Conservation (phyloP, 2,888 invertebrate species). For the Eupelmus urozonus region DNA sequence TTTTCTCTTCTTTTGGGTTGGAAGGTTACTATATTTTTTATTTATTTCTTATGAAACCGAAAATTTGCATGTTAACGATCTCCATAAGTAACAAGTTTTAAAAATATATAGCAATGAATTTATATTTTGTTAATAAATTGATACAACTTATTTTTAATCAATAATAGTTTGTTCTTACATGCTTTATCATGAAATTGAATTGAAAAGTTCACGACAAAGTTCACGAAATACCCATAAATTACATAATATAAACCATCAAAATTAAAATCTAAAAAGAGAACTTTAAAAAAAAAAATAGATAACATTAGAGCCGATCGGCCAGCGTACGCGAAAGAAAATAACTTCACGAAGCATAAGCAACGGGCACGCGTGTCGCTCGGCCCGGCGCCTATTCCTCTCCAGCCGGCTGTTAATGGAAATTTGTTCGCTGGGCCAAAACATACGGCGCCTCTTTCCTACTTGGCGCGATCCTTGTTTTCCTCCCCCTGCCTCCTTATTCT, state of each 20-base stretch:
- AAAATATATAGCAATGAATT: no score
- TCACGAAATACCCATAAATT: no score
- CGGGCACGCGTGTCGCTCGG: background rate
- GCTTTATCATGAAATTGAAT: no score
- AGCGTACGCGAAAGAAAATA: background rate
- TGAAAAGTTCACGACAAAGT: no score
- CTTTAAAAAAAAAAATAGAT: background rate
- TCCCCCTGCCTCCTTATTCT: slow-evolving; percentile 20
- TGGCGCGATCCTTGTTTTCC: slow-evolving; percentile 56
- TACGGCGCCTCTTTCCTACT: slow-evolving; percentile 58
- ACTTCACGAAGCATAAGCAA: background rate
- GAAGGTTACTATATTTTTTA: background rate
- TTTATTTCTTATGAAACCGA: background rate
- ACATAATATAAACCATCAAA: no score
- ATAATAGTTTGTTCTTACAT: no score
- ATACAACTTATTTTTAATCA: no score
- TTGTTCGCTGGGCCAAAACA: slow-evolving; percentile 65
- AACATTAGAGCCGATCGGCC: background rate
- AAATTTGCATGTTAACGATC: slow-evolving; percentile 2
- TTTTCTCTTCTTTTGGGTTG: background rate
- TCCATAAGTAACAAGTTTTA: background rate
- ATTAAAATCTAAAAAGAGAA: no score
- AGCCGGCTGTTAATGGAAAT: slow-evolving; percentile 68
- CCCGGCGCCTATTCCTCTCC: no score
- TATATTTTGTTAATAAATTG: no score